These are phyloP conservation scores for Ectemnius continuus DNA, from an alignment of 2,888 invertebrate species.

Conservation along the genomic window DNA sequence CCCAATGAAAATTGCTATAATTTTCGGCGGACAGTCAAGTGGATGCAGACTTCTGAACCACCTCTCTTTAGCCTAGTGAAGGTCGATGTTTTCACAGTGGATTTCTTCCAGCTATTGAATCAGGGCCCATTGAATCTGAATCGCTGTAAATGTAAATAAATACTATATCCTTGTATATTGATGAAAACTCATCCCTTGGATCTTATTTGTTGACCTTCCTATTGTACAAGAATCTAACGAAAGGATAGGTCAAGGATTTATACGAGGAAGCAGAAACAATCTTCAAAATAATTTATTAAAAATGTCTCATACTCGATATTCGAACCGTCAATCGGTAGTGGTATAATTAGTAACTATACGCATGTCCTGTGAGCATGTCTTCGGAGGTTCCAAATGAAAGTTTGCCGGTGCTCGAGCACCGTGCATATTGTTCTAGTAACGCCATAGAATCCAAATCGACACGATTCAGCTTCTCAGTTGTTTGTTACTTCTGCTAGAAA, in stretches of 20 bases:
- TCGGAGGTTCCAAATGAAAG: slow-evolving; percentile 57
- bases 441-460: too few relatives aligned
- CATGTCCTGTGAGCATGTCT: slow-evolving; percentile 73
- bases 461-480: too few relatives aligned
- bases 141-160: slow-evolving; percentile 74
- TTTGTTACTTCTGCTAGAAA: neutral
- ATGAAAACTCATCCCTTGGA: slow-evolving; percentile 38
- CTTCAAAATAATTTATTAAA: slow-evolving; percentile 77
- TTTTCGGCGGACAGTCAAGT: slow-evolving; percentile 1
- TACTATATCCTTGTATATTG: slow-evolving; percentile 71
- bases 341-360: slow-evolving; percentile 73
- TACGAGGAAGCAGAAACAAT: slow-evolving; percentile 52
- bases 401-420: slow-evolving; percentile 40
- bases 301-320: slow-evolving; percentile 74
- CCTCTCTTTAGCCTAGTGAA: too few relatives aligned
- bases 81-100: too few relatives aligned
- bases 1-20: neutral
- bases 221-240: neutral
- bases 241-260: neutral
- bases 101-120: slow-evolving; percentile 7
- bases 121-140: slow-evolving; percentile 55
- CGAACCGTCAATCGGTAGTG: slow-evolving; percentile 69
- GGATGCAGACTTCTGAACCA: neutral
- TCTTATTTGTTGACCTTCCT: neutral
- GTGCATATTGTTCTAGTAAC: slow-evolving; percentile 13